Percentiles rank a stretch among this genome's conserved stretches.
Conservation (phyloP, 2,113 vertebrate species). For the Bambusicola thoracicus region DNA sequence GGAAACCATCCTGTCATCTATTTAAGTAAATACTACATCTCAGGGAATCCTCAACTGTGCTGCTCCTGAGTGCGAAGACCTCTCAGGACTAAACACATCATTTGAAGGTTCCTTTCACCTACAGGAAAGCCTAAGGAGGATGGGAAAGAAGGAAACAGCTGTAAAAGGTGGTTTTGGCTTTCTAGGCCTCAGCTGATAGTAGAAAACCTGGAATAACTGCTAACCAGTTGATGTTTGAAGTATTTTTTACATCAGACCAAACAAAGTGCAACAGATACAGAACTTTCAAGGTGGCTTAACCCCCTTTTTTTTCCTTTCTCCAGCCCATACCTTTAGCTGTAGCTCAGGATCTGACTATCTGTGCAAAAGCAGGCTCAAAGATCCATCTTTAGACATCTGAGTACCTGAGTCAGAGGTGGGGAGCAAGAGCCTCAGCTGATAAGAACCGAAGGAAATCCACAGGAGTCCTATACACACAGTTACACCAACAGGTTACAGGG, state of each 20-base stretch:
- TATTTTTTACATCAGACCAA: background rate
- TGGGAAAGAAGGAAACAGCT: background rate
- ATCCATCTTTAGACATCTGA: background rate
- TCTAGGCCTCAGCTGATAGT: background rate
- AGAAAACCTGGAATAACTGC: background rate
- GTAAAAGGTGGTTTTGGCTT: background rate
- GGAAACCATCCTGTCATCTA: background rate
- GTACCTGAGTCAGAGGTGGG: background rate
- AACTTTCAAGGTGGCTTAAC: slow-evolving; percentile 4
- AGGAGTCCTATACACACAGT: background rate
- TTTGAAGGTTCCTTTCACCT: background rate
- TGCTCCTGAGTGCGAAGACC: background rate
- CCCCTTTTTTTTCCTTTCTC: background rate
- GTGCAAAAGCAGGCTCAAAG: background rate
- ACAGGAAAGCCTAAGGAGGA: background rate
- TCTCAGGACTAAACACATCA: background rate
- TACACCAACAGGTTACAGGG: background rate
- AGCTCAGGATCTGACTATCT: background rate
- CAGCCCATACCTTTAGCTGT: background rate
- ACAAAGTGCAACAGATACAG: background rate
- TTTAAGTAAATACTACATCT: background rate
- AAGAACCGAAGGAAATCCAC: background rate
- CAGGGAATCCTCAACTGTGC: background rate
- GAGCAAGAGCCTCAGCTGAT: background rate
- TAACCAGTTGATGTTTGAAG: background rate